Conservation (phyloP, 2,888 invertebrate species). For the Anodontia alba region DNA sequence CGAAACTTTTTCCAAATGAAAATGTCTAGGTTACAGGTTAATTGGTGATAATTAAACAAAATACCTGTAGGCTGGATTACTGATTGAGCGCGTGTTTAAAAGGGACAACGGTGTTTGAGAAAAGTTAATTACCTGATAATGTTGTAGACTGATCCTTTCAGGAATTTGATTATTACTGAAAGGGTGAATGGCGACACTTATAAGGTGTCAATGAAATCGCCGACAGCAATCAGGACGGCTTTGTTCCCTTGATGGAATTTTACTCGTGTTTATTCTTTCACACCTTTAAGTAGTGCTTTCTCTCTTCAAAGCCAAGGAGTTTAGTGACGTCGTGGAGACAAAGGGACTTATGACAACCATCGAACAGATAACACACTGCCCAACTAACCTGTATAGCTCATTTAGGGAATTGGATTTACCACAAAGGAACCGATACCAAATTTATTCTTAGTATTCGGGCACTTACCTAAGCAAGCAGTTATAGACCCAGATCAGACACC, state of each 20-base stretch:
- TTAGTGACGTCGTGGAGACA: too few species aligned
- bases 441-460: too few species aligned
- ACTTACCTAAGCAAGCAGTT: too few species aligned
- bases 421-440: too few species aligned
- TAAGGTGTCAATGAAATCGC: background rate
- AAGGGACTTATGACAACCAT: too few species aligned
- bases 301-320: background rate
- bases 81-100: background rate
- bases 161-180: conserved; percentile 8
- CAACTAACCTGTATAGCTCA: too few species aligned
- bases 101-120: background rate
- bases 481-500: too few species aligned
- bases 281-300: conserved; percentile 12
- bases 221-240: background rate
- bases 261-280: conserved; percentile 17
- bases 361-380: too few species aligned
- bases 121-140: background rate
- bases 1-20: too few species aligned
- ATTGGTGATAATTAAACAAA: background rate
- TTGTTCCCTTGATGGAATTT: conserved; percentile 11
- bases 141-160: background rate
- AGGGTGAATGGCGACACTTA: background rate
- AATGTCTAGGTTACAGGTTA: too few species aligned
- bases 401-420: too few species aligned
- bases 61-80: background rate